These are phyloP conservation scores for Sebastes matsubarae DNA, from an alignment of 2,797 vertebrate genomes.

Conservation along the genomic window DNA sequence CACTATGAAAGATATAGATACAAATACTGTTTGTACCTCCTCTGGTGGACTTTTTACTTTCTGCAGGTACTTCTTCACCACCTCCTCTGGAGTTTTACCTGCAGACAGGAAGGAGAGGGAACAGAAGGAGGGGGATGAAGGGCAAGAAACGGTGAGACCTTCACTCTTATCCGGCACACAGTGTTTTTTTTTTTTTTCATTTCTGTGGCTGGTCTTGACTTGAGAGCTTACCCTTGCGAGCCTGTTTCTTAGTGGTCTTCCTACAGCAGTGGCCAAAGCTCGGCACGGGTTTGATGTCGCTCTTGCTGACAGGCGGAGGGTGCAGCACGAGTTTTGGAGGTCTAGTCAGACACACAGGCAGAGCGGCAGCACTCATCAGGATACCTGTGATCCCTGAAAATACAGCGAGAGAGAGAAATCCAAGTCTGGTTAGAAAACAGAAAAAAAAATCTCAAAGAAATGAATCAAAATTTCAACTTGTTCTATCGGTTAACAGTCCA, in stretches of 20 bases:
- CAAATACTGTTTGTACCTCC: constrained; percentile 81
- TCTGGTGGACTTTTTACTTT: constrained; percentile 92
- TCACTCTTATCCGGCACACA: not conserved
- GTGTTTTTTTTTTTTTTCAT: not conserved
- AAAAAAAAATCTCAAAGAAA: not conserved
- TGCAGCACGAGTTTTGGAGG: constrained; percentile 92
- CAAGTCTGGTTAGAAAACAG: not conserved
- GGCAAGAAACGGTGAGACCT: not conserved
- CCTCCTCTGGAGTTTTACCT: constrained; percentile 94
- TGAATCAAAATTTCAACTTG: not conserved
- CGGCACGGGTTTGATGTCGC: constrained; percentile 91
- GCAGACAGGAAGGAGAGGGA: not conserved
- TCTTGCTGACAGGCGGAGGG: constrained; percentile 93
- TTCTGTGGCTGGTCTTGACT: not conserved
- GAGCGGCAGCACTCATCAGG: constrained; percentile 93
- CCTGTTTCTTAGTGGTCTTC: constrained; percentile 95
- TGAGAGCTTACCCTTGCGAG: constrained; percentile 86
- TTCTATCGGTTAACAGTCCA: not conserved
- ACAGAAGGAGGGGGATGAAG: not conserved
- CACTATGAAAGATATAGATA: not conserved
- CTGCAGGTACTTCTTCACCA: constrained; percentile 94
- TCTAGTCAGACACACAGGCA: constrained; percentile 95
- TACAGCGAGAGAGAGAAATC: not conserved
- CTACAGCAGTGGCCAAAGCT: constrained; percentile 92
- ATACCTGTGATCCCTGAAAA: constrained; percentile 93